Evolutionary conservation across 2,113 vertebrate species (phyloP), one percentile per base, ranked within the genome.

Genomic region (Phalacrocorax aristotelis): DNA sequence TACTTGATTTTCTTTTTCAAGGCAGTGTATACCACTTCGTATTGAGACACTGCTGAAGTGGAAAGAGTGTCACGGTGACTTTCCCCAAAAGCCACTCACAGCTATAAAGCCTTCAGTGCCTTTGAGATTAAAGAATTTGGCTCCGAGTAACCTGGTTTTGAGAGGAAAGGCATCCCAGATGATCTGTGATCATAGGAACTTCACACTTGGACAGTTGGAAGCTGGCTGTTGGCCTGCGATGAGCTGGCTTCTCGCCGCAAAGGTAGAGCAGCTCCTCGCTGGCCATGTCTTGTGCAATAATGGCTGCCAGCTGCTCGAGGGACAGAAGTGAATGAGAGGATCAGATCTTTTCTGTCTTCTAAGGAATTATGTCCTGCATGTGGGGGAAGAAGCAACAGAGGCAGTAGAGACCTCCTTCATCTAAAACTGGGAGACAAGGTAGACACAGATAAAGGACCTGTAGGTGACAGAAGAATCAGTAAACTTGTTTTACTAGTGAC

Each of bases 181-280:
- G 93, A 97, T 93, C 81, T 97, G 87, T 95, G 95, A 90, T 96
- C 87, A 89, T 51, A 90, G 96, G 95, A 96, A 93, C 97, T 97
- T 97, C 93, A 88, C 95, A 95, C 93, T 92, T 66, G 82, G 90
- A 80, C 87, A 93, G 89, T 94, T 97, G 93, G 87, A 89, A 95
- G 89, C 87, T 95, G 96, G 84, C 93, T 83, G 51, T 51, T 78
- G 89, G 96, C 92, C 93, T 94, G 81, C 0, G 0, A 72, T 87
- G 85, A 91, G 80, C 79, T 89, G 92, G 77, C 62, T 93, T 60
- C 78, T 96, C 60, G 87, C 61, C 0, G 2, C 83, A 58, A 55
- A 87, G 93, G 93, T 83, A 65, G 70, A 94, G 82, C 78, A 81
- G 79, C 78, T 94, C 46, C 60, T 90, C 12, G 10, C 71, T 70